phyloP scores from a whole-genome alignment of 2,113 vertebrate species.

The Platichthys flesus region DNA sequence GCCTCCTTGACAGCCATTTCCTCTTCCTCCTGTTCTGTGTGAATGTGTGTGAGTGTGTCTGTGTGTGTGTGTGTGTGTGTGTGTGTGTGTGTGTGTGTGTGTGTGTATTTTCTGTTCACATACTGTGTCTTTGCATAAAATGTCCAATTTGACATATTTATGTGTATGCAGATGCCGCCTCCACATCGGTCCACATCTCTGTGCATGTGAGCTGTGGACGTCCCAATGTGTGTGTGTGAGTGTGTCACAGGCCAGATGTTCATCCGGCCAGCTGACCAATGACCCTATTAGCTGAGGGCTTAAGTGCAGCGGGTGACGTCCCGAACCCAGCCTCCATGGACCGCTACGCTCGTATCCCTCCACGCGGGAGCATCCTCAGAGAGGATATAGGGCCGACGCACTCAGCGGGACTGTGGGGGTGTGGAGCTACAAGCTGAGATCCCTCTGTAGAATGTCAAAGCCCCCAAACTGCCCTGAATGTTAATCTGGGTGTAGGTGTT shows the following conservation, averaged over 20 bases:
- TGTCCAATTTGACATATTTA: not conserved
- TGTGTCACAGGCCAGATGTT: conserved; percentile 56
- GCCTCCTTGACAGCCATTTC: conserved; percentile 68
- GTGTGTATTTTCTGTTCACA: not conserved
- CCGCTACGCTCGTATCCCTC: conserved; percentile 19
- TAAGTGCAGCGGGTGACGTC: conserved; percentile 18
- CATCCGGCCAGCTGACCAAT: conserved; percentile 58
- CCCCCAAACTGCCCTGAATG: conserved; percentile 32
- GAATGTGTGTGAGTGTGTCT: conserved; percentile 22
- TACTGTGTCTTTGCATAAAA: conserved; percentile 14
- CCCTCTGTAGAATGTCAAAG: conserved; percentile 19
- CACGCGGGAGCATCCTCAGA: not conserved
- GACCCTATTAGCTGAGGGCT: conserved; percentile 39
- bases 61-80: conserved; percentile 40
- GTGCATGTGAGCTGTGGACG: not conserved
- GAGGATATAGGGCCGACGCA: conserved; percentile 5
- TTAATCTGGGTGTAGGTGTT: conserved; percentile 46
- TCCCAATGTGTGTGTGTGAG: conserved; percentile 13
- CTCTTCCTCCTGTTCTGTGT: conserved; percentile 65
- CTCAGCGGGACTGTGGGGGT: conserved; percentile 12
- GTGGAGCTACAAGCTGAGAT: conserved; percentile 26
- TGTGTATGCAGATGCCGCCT: conserved; percentile 1
- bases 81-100: conserved; percentile 5
- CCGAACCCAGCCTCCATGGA: not conserved
- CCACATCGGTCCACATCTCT: not conserved